A percentile compares a stretch with the other conserved stretches of the same genome.
phyloP scores from a whole-genome alignment of 35 echinoderm and acorn worm genomes.

The Heliocidaris erythrogramma region DNA sequence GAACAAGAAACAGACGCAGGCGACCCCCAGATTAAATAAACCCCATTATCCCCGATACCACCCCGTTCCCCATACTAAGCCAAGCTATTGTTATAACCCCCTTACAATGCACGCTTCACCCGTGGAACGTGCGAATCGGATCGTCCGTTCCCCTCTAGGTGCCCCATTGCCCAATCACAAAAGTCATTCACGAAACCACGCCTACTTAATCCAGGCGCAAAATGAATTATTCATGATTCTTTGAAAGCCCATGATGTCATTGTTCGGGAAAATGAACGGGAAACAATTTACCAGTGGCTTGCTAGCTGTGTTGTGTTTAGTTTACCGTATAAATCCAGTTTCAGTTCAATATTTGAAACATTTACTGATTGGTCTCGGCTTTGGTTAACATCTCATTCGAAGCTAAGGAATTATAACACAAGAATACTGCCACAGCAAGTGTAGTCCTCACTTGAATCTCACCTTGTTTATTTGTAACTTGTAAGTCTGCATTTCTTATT shows the following conservation, averaged over 20 bases:
- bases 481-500: background rate
- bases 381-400: background rate
- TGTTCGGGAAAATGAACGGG: background rate
- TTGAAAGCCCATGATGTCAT: background rate
- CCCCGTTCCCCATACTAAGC: background rate
- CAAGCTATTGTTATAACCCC: background rate
- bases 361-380: background rate
- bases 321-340: background rate
- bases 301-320: background rate
- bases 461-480: background rate
- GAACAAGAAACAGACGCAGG: background rate
- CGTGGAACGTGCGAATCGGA: background rate
- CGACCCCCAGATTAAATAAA: background rate
- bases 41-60: background rate
- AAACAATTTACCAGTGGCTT: no score
- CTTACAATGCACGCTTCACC: background rate
- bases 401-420: background rate
- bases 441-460: background rate
- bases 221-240: background rate
- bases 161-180: background rate
- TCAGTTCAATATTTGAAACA: background rate
- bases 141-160: background rate
- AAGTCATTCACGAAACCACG: background rate
- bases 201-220: background rate
- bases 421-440: background rate